A percentile compares a stretch with the other conserved stretches of the same genome.
Evolutionary conservation across 2,113 vertebrate genomes (phyloP).

Genomic region (Ciconia stormi): DNA sequence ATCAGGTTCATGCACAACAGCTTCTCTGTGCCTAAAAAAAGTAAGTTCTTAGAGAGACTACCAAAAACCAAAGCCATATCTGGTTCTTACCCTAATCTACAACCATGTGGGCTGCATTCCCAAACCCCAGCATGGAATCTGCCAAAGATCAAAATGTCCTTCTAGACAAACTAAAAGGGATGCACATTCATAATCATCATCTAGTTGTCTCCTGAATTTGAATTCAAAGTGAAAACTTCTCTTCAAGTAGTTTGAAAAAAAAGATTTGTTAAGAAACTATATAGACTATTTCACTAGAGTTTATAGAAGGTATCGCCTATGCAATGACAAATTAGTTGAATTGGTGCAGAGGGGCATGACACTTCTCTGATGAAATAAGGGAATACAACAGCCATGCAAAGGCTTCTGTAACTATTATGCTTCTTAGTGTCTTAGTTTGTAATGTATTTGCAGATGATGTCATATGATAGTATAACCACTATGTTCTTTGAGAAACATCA

Average conservation of each 20-base stretch:
- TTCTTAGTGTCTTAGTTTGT: background rate
- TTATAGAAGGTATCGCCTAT: background rate
- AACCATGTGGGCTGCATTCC: background rate
- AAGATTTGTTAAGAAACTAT: background rate
- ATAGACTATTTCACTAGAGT: background rate
- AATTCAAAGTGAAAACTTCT: background rate
- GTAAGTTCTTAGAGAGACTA: background rate
- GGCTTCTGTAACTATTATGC: background rate
- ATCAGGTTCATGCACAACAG: background rate
- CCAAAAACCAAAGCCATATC: background rate
- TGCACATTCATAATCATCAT: background rate
- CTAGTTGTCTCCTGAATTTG: background rate
- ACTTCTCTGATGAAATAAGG: background rate
- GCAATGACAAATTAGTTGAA: background rate
- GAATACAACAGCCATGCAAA: background rate
- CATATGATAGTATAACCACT: too few species aligned
- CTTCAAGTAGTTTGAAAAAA: background rate
- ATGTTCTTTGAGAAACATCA: background rate
- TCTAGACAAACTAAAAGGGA: background rate
- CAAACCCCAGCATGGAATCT: background rate
- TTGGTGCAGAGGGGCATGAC: background rate
- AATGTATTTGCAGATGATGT: background rate
- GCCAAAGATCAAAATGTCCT: background rate
- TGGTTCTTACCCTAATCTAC: background rate
- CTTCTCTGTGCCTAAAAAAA: background rate